phyloP scores from a whole-genome alignment of 2,113 vertebrate species.

The Typhlomys cinereus region DNA sequence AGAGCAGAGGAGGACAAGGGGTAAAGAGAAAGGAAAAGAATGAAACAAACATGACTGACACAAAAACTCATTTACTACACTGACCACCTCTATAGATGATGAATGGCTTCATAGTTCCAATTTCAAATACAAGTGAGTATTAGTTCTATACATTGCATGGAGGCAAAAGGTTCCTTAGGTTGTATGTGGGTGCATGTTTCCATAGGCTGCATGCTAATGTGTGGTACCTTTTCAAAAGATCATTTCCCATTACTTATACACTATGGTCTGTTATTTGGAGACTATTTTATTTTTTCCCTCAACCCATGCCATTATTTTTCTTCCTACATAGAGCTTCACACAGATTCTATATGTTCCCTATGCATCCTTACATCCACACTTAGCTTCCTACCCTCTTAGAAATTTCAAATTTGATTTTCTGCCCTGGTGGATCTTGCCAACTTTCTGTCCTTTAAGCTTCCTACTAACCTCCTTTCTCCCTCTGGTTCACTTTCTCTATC shows the following conservation, averaged over 20 bases:
- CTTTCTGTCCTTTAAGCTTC: constrained; percentile 43
- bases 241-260: not conserved
- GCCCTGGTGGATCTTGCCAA: constrained; percentile 15
- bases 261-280: not conserved
- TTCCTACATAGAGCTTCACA: not conserved
- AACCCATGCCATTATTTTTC: not conserved
- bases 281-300: not conserved
- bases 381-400: constrained; percentile 28
- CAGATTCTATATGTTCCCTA: not conserved
- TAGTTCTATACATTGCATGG: too few species aligned
- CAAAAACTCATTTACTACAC: not conserved
- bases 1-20: not conserved
- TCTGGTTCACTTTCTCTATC: not conserved
- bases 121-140: too few species aligned
- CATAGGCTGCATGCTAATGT: not conserved
- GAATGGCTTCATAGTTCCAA: too few species aligned
- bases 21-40: not conserved
- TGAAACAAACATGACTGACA: not conserved
- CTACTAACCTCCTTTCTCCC: constrained; percentile 4
- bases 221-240: not conserved
- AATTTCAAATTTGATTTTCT: constrained; percentile 64
- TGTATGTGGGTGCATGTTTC: not conserved
- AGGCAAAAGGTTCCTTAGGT: too few species aligned
- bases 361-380: not conserved
- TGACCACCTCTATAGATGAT: not conserved